Percentiles rank a stretch among this genome's conserved stretches.
These are phyloP conservation scores for Petrolisthes manimaculis DNA, from an alignment of 2,888 invertebrate species.

Conservation along the genomic window DNA sequence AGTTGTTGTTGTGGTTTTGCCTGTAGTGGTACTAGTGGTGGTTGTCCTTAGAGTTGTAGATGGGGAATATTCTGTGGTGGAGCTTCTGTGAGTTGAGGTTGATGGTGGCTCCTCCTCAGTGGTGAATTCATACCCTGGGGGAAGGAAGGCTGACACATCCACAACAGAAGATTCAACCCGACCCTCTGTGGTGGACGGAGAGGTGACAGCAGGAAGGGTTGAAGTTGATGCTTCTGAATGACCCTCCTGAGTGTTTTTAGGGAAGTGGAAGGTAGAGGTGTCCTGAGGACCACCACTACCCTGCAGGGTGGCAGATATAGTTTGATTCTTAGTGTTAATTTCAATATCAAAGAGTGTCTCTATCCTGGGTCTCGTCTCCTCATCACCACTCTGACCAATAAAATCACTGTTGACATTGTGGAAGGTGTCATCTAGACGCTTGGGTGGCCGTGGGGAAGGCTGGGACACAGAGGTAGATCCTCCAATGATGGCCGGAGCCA, in stretches of 20 bases:
- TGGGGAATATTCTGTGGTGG: constrained; percentile 13
- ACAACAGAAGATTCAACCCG: constrained; percentile 12
- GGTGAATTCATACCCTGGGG: constrained; percentile 25
- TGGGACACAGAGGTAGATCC: constrained; percentile 8
- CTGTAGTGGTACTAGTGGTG: background rate
- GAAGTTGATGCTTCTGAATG: background rate
- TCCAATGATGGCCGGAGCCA: constrained; percentile 32
- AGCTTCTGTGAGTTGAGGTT: background rate
- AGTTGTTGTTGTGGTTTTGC: background rate
- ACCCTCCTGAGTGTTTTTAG: constrained; percentile 2
- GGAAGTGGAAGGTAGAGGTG: background rate
- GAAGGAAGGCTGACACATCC: constrained; percentile 34
- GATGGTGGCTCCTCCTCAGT: constrained; percentile 16
- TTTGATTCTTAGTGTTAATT: constrained; percentile 51
- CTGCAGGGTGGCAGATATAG: constrained; percentile 37
- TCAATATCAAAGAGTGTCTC: constrained; percentile 55
- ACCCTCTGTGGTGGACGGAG: background rate
- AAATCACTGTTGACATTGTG: constrained; percentile 23
- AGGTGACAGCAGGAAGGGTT: background rate
- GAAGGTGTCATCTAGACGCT: constrained; percentile 25
- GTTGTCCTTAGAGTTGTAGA: background rate
- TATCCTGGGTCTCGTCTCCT: constrained; percentile 37
- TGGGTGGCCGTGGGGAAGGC: constrained; percentile 21
- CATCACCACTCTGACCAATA: background rate
- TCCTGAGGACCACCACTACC: background rate